Conservation (phyloP, 2,113 vertebrate species). For the Hyaena hyaena region DNA sequence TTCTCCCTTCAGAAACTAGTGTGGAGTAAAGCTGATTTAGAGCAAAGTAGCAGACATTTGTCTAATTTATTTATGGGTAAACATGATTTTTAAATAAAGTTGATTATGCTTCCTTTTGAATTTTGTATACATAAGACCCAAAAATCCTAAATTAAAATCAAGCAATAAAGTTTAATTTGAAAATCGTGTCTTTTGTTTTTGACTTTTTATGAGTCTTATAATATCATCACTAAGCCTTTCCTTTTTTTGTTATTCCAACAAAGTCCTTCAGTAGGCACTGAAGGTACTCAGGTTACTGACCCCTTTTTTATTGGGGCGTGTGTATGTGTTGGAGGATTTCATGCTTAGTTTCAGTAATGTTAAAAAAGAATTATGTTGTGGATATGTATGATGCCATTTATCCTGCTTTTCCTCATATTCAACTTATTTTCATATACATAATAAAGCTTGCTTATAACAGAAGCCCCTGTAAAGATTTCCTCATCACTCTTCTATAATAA, state of each 20-base stretch:
- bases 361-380: not conserved
- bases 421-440: not conserved
- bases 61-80: slow-evolving; percentile 60
- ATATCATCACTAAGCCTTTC: not conserved
- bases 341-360: not conserved
- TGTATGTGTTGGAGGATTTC: not conserved
- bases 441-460: slow-evolving; percentile 1
- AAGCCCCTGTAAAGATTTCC: not conserved
- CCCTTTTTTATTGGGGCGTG: not conserved
- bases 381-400: not conserved
- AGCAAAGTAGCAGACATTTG: slow-evolving; percentile 54
- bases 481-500: not conserved
- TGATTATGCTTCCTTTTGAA: slow-evolving; percentile 48
- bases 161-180: slow-evolving; percentile 12
- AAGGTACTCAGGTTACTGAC: not conserved
- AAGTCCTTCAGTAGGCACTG: not conserved
- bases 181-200: not conserved
- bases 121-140: slow-evolving; percentile 1
- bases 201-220: not conserved
- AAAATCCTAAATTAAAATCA: slow-evolving; percentile 50
- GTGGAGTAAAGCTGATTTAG: slow-evolving; percentile 67
- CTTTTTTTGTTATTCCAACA: accelerated
- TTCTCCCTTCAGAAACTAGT: slow-evolving; percentile 65
- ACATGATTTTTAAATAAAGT: slow-evolving; percentile 65
- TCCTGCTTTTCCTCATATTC: not conserved